Base-by-base conservation (phyloP, 2,888 invertebrate species). In the Alloplasta piceator region DNA sequence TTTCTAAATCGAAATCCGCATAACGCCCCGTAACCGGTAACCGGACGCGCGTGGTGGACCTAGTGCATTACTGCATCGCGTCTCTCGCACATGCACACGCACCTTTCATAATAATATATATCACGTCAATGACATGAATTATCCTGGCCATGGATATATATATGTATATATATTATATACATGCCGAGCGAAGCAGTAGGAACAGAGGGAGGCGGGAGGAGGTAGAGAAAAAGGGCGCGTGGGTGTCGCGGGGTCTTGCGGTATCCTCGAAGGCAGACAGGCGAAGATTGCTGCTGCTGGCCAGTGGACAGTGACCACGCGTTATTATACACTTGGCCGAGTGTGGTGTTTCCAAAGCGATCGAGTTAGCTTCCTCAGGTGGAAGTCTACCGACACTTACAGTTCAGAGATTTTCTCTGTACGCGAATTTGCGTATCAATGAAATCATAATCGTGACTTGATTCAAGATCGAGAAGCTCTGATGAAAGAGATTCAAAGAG, bases 51-150 rank as follows among this genome's bases (percentile, higher is more conserved):
- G 41, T 56, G 12, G 14, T 61, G 66, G 72, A 73, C 68, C 66
- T 41, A 36, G 66, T 52, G 56, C 70, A 48, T 78, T 73, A 73
- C 61, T 64, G 68, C 73, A 72, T 73, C 72, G 58, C 68, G 26
- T 58, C 68, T 43, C 63, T 16, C 71, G 66, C 66, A 43, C 67
- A 46, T 50, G 55, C 55, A 12, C 52, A 55, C 61, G 58, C 64
- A 46, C 43, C 63, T 67, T 72, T 74, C 78, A 67, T 74, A 80
- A 78, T 81, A 78, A 73, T 70, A 79, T 81, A 82, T 74, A 39
- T 67, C 50, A 14, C 41, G 74, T 82, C 82, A 78, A 81, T 82
- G 78, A 78, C 80, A 82, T 78, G 81, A 82, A 78, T 82, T 81
- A 82, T 80, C 78, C 48, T 14, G 60, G 58, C 46, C 39, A 26